phyloP scores from a whole-genome alignment of 1,140 invertebrate species.

The Callitettix versicolor region DNA sequence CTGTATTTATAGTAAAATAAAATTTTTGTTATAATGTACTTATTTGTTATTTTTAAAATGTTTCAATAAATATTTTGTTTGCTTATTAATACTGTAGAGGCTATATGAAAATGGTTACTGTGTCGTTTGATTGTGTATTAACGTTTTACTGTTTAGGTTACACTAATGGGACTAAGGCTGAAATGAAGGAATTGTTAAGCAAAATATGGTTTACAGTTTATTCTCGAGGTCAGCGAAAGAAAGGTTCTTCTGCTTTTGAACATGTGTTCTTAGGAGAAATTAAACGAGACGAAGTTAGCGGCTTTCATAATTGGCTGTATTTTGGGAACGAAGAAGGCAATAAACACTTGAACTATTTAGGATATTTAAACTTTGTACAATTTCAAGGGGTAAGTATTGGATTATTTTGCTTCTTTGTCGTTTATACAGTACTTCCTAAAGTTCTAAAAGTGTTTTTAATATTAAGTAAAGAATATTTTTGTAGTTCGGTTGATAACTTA shows the following conservation, averaged over 20 bases:
- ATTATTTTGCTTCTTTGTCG: too few species aligned
- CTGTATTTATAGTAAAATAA: too few species aligned
- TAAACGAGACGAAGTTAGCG: conserved; percentile 54
- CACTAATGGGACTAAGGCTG: conserved; percentile 22
- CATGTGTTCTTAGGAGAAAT: conserved; percentile 79
- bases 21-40: too few species aligned
- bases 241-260: conserved; percentile 75
- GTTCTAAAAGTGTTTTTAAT: too few species aligned
- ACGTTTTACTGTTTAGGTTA: conserved; percentile 14
- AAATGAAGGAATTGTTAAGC: conserved; percentile 59
- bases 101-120: too few species aligned
- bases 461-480: too few species aligned
- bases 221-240: conserved; percentile 58
- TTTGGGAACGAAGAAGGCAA: conserved; percentile 60
- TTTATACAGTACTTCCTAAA: too few species aligned
- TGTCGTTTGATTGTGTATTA: too few species aligned
- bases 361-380: conserved; percentile 60
- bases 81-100: too few species aligned
- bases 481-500: too few species aligned
- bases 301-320: conserved; percentile 85
- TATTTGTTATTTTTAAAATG: too few species aligned
- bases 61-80: too few species aligned
- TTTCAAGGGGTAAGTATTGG: conserved; percentile 34
- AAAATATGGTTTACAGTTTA: conserved; percentile 74
- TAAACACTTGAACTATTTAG: conserved; percentile 55